Base-by-base conservation (phyloP, 2,888 invertebrate genomes). In the Drosophila quasianomalipes region DNA sequence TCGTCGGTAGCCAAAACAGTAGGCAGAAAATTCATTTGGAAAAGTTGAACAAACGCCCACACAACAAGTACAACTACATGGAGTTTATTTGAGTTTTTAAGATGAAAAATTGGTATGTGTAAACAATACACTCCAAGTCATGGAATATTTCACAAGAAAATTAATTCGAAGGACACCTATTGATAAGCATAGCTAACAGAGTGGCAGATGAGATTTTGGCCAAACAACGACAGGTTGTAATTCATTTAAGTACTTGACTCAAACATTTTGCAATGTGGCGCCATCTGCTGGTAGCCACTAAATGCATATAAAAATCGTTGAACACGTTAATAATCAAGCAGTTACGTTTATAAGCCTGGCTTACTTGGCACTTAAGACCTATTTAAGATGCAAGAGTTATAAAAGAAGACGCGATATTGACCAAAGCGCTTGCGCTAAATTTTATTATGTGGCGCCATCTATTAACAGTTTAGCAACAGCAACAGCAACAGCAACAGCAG, bases 41-140 rank as follows among this genome's bases (percentile, higher is more conserved):
- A 72, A 68, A 70, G 37, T 70, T 79, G 65, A 44, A 73, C 61
- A 54, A 80, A 85, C 89, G 85, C 90, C 90, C 78, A 85, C 89
- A 90, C 81, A 81, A 78, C 81, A 76, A 73, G 67, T 58, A 58
- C 58, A 12, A 44, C 52, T 4, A 26, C 62, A 19, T 35, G 10
- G 61, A 51, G 74, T 74, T 64, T 70, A 54, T 72, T 69, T 59
- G 41, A 12, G 44, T 39, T 55, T 49, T 35, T 54, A 37, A 37
- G 31, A 44, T 47, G 54, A 61, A 69, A 66, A 66, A 59, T 57
- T 47, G 47, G 22, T 41, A 12, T 37, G 53, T 52, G 51, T 61
- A 39, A 31, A 33, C 30, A 58, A 58, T 16, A 22, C 26, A 2
- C 26, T 2, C 22, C 9, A 16, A 47, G 0, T 44, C 9, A 22